Base-by-base conservation (phyloP, 1,140 invertebrate species). In the Mercenaria mercenaria region DNA sequence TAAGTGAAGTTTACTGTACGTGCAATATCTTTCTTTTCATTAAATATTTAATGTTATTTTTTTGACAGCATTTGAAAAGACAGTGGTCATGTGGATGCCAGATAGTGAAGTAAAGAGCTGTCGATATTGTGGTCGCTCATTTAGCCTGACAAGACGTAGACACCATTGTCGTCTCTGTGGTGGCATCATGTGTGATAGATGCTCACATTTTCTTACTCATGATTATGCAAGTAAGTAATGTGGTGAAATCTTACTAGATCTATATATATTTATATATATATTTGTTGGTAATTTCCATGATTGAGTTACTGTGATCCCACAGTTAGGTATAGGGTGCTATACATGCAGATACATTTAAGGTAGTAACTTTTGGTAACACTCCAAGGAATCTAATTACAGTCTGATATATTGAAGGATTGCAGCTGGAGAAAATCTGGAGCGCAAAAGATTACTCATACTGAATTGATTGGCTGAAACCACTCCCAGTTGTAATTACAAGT, bases 131-230 rank as follows among this genome's bases (percentile, higher is more conserved):
- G 98, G 98, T 6, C 97, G 97, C 95, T 97, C 97, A 72, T 99
- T 99, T 95, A 97, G 98, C 92, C 94, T 99, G 47, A 97, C 98
- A 0, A 97, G 98, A 82, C 96, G 99, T 88, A 98, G 99, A 95
- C 99, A 99, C 96, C 99, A 99, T 96, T 99, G 99, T 95, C 96
- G 99, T 91, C 96, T 99, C 8, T 99, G 99, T 97, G 99, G 99
- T 0, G 98, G 98, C 79, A 98, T 99, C 85, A 98, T 99, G 97
- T 99, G 99, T 96, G 97, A 99, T 95, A 97, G 98, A 91, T 99
- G 99, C 95, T 99, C 99, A 23, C 96, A 97, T 90, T 99, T 99
- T 96, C 96, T 99, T 88, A 97, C 98, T 52, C 96, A 98, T 93
- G 96, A 97, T 79, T 97, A 97, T 96, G 99, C 98, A 85, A 97